Evolutionary conservation across 1,140 invertebrate genomes (phyloP), one percentile per base, ranked within the genome.

Genomic region (Neodiprion lecontei): DNA sequence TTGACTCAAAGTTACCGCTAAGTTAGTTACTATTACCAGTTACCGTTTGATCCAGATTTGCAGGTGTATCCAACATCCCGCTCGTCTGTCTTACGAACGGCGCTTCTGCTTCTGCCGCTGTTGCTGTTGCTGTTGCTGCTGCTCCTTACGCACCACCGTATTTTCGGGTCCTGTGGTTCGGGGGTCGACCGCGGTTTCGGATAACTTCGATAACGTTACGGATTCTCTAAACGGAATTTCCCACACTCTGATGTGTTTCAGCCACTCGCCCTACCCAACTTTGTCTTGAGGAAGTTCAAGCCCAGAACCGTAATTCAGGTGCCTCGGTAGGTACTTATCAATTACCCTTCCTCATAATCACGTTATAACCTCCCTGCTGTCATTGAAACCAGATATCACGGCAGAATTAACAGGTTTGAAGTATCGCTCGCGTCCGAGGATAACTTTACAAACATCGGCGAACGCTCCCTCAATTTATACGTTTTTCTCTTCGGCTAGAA

Each of bases 1-100:
- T 82, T 83, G 79, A 83, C 82, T 81, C 79, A 75, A 82, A 82
- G 81, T 81, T 83, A 79, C 77, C 76, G 77, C 72, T 76, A 82
- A 82, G 79, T 82, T 79, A 81, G 81, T 81, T 83, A 76, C 48
- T 48, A 61, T 61, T 69, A 11, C 69, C 47, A 21, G 21, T 69
- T 69, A 23, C 68, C 21, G 47, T 69, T 69, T 69, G 21, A 69
- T 69, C 68, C 68, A 61, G 11, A 61, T 61, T 61, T 61, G n/a
- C n/a, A 61, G 11, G 5, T 17, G 53, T 61, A 40, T 40, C 28
- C 28, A 40, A 40, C 28, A 2, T 2, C 28, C 28, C 28, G 28
- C 28, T 1, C 28, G 28, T 40, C 28, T 40, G 28, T 40, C 28
- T 40, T 40, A 40, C 28, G 28, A 40, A 1, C 5, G 28, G 28